Percentiles rank a stretch among this genome's conserved stretches.
phyloP scores from a whole-genome alignment of 2,113 vertebrate genomes.

The Campylorhamphus procurvoides region DNA sequence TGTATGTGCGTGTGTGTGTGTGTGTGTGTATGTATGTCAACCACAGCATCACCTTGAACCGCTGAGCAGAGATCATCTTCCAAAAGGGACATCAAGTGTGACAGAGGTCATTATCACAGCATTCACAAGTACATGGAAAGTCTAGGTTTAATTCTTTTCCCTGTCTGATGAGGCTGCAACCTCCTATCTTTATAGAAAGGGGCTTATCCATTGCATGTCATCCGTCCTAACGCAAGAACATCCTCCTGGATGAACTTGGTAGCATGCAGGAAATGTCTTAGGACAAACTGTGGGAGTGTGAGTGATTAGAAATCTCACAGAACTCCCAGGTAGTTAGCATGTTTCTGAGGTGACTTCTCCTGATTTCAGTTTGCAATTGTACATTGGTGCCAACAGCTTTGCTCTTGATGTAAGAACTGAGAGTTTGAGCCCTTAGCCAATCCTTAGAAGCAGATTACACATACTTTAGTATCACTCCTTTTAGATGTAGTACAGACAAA shows the following conservation, averaged over 20 bases:
- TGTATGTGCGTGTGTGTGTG: neutral
- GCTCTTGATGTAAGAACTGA: neutral
- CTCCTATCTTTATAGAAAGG: neutral
- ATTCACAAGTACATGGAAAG: neutral
- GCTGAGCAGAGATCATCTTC: neutral
- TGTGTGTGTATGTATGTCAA: neutral
- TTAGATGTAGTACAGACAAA: neutral
- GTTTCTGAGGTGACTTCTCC: neutral
- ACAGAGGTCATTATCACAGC: neutral
- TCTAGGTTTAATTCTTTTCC: neutral
- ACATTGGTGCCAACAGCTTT: neutral
- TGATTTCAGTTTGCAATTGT: neutral
- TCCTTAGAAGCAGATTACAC: neutral
- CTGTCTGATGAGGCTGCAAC: neutral
- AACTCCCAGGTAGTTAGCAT: neutral
- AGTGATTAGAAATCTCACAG: neutral
- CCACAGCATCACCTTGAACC: neutral
- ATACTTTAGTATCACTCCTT: neutral
- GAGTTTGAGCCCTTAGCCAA: neutral
- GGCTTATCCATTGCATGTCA: neutral
- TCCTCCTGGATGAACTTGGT: neutral
- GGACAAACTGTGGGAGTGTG: neutral
- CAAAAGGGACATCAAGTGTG: fast-evolving
- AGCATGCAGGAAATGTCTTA: neutral
- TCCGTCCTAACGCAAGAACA: neutral